A percentile compares a stretch with the other conserved stretches of the same genome.
phyloP scores from a whole-genome alignment of 2,888 invertebrate genomes.

The Drosophila pseudotakahashii region DNA sequence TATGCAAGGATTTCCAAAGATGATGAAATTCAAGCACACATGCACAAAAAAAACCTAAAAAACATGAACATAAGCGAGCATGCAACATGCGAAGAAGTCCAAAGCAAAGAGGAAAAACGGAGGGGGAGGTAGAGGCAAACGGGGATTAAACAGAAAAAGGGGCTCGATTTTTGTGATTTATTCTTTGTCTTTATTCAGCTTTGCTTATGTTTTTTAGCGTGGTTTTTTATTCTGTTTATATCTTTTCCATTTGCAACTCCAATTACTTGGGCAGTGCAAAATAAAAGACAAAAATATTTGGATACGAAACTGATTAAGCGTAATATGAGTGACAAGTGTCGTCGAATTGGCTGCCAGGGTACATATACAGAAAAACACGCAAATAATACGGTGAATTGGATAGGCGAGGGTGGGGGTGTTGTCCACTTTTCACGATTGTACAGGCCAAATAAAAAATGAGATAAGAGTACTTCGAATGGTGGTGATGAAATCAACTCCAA shows the following conservation, averaged over 20 bases:
- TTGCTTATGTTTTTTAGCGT: constrained; percentile 49
- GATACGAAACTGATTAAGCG: constrained; percentile 66
- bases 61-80: constrained; percentile 65
- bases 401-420: neutral
- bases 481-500: constrained; percentile 2
- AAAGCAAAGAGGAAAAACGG: constrained; percentile 14
- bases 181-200: constrained; percentile 27
- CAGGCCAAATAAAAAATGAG: constrained; percentile 1
- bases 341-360: constrained; percentile 34
- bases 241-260: constrained; percentile 63
- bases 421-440: constrained; percentile 8
- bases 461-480: constrained; percentile 5
- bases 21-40: constrained; percentile 66
- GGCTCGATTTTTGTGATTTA: constrained; percentile 72
- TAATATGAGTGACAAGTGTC: constrained; percentile 60
- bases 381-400: constrained; percentile 8
- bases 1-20: constrained; percentile 59
- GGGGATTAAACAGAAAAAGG: constrained; percentile 52
- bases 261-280: constrained; percentile 56
- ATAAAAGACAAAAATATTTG: constrained; percentile 7
- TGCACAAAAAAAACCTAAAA: neutral
- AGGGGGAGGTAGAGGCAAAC: constrained; percentile 9
- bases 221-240: constrained; percentile 34
- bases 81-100: constrained; percentile 53
- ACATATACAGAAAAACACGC: constrained; percentile 12